These are phyloP conservation scores for Calyptomena viridis DNA, from an alignment of 2,113 vertebrate species.

Conservation along the genomic window DNA sequence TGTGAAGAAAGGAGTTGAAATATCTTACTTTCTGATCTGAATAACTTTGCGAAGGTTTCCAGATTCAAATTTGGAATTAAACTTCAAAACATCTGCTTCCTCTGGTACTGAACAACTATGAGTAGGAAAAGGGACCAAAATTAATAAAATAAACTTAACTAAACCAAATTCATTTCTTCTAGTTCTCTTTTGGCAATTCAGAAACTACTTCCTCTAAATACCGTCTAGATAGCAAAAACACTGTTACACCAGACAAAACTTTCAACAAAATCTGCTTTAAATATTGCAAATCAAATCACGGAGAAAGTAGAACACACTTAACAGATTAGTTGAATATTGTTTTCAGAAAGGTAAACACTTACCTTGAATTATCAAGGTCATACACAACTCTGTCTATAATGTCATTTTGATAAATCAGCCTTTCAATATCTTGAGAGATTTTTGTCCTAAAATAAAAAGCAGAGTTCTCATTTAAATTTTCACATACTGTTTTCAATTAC, in stretches of 20 bases:
- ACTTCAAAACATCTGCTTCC: constrained; percentile 88
- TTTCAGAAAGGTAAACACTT: constrained; percentile 40
- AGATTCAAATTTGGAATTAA: constrained; percentile 98
- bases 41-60: constrained; percentile 96
- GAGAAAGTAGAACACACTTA: not conserved
- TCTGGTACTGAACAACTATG: constrained; percentile 82
- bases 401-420: constrained; percentile 94
- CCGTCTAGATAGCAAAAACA: not conserved
- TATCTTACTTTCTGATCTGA: constrained; percentile 94
- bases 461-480: constrained; percentile 4
- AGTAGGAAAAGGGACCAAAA: not conserved
- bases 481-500: not conserved
- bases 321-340: not conserved
- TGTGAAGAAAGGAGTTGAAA: not conserved
- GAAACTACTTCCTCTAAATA: not conserved
- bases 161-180: not conserved
- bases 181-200: not conserved
- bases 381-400: constrained; percentile 94
- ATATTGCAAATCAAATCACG: not conserved
- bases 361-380: constrained; percentile 91
- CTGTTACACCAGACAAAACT: not conserved
- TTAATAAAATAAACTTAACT: not conserved
- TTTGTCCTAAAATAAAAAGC: constrained; percentile 82
- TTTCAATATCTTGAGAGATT: constrained; percentile 97
- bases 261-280: not conserved